Conservation (phyloP, 2,797 vertebrate species). For the Coendou prehensilis region DNA sequence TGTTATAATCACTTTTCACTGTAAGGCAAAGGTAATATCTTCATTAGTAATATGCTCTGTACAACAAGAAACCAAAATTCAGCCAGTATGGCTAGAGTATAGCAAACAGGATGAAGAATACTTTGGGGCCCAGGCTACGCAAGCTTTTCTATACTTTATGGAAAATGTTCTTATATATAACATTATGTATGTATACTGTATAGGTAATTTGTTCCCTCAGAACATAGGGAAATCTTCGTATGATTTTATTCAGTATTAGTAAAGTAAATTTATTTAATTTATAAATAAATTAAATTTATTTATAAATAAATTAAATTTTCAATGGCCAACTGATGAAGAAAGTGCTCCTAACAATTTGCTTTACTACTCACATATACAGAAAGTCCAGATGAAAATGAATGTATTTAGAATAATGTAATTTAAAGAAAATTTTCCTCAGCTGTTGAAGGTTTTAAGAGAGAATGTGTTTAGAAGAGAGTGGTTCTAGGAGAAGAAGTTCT, state of each 20-base stretch:
- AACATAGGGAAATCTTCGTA: not conserved
- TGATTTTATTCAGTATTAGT: not conserved
- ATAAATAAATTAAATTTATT: no score
- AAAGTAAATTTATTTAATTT: no score
- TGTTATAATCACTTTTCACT: not conserved
- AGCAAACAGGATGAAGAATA: not conserved
- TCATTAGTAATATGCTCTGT: not conserved
- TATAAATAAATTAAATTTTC: no score
- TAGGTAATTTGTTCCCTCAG: not conserved
- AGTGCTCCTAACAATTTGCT: not conserved
- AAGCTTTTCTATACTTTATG: not conserved
- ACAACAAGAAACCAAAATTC: not conserved
- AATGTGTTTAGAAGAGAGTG: not conserved
- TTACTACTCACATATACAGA: not conserved
- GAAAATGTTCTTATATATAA: not conserved
- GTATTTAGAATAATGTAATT: not conserved
- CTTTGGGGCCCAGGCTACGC: not conserved
- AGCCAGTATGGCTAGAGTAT: not conserved
- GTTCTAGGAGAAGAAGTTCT: not conserved
- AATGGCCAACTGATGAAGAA: not conserved
- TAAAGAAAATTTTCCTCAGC: not conserved
- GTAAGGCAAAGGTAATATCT: not conserved
- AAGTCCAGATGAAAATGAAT: not conserved
- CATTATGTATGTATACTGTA: no score
- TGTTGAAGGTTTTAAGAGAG: not conserved